Conservation (phyloP, 1,140 invertebrate genomes). For the Drosophila rufa region DNA sequence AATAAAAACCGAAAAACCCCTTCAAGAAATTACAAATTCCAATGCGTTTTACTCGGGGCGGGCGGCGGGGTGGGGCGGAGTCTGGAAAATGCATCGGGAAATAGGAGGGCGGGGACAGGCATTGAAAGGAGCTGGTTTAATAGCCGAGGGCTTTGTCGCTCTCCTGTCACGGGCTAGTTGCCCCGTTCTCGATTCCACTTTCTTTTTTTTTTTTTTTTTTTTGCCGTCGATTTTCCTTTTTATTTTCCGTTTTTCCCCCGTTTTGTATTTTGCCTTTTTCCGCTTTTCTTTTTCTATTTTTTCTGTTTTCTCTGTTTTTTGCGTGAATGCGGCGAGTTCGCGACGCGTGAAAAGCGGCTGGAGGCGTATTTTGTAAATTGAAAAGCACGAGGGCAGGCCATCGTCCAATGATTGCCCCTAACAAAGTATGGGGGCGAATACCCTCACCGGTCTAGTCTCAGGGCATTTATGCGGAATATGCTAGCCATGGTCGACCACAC, state of each 20-base stretch:
- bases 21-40: conserved; percentile 35
- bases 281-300: conserved; percentile 5
- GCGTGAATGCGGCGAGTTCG: conserved; percentile 25
- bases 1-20: conserved; percentile 58
- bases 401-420: conserved; percentile 1
- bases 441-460: background rate
- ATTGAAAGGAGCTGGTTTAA: conserved; percentile 22
- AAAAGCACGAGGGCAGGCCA: conserved; percentile 27
- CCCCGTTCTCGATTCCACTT: conserved; percentile 9
- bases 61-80: too few species aligned
- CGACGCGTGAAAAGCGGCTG: conserved; percentile 50
- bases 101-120: background rate
- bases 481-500: background rate
- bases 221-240: conserved; percentile 23
- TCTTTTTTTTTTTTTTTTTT: background rate
- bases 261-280: conserved; percentile 6
- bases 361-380: conserved; percentile 62
- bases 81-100: conserved; percentile 4
- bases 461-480: background rate
- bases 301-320: background rate
- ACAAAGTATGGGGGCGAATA: conserved; percentile 5
- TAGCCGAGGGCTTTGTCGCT: conserved; percentile 24
- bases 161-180: conserved; percentile 31
- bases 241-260: conserved; percentile 7
- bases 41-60: background rate